phyloP scores from a whole-genome alignment of 2,888 invertebrate genomes.

The Willowsia nigromaculata region DNA sequence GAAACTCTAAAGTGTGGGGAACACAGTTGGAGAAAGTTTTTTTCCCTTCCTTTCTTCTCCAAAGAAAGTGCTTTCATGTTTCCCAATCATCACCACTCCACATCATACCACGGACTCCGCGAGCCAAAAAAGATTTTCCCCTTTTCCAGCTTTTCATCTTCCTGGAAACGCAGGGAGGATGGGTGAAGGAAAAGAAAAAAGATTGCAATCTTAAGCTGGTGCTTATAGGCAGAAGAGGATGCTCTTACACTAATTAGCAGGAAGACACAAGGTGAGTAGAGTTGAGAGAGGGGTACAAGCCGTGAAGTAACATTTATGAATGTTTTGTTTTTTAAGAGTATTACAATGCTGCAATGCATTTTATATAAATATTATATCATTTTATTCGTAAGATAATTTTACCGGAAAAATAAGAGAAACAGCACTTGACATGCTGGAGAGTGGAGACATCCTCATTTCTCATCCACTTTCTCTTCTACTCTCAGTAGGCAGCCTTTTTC shows the following conservation, averaged over 20 bases:
- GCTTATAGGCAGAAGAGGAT: conserved; percentile 14
- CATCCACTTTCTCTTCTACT: background rate
- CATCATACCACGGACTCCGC: background rate
- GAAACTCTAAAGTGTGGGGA: conserved; percentile 25
- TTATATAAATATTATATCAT: background rate
- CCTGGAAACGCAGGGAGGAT: background rate
- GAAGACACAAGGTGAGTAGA: conserved; percentile 53
- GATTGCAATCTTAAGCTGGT: conserved; percentile 31
- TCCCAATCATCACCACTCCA: conserved; percentile 14
- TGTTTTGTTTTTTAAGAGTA: conserved; percentile 31
- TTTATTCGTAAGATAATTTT: no score
- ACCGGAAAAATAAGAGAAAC: background rate
- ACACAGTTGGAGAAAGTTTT: background rate
- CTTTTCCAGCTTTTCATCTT: background rate
- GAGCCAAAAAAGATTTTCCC: background rate
- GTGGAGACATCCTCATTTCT: background rate
- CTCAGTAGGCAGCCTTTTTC: background rate
- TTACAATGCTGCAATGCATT: background rate
- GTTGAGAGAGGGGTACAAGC: conserved; percentile 44
- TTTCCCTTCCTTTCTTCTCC: no score
- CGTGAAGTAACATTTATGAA: background rate
- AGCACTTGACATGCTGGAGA: background rate
- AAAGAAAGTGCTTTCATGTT: conserved; percentile 47
- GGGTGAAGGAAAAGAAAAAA: conserved; percentile 9
- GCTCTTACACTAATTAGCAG: conserved; percentile 70